Evolutionary conservation across 1,140 invertebrate genomes (phyloP).

Genomic region (Hycleus phaleratus): DNA sequence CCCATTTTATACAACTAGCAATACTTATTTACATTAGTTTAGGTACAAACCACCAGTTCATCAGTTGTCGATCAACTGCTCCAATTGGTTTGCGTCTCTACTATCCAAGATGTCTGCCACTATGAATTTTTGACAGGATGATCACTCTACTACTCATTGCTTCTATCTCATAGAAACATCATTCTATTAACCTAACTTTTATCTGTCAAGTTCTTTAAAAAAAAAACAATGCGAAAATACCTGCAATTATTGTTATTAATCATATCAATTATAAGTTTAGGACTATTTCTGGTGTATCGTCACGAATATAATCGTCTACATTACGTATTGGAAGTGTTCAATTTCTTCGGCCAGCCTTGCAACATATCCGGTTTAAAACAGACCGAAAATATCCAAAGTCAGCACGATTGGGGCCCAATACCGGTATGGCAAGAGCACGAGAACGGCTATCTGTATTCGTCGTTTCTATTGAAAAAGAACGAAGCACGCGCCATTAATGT

Average conservation of each 20-base stretch:
- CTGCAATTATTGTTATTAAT: slow-evolving; percentile 61
- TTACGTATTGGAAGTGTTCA: slow-evolving; percentile 67
- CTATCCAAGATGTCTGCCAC: too few relatives aligned
- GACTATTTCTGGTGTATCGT: slow-evolving; percentile 64
- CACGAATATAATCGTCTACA: slow-evolving; percentile 68
- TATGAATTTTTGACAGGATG: too few relatives aligned
- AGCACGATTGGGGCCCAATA: slow-evolving; percentile 37
- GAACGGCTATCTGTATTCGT: slow-evolving; percentile 47
- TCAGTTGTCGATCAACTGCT: too few relatives aligned
- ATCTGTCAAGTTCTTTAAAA: too few relatives aligned
- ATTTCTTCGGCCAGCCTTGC: slow-evolving; percentile 62
- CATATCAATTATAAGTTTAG: slow-evolving; percentile 55
- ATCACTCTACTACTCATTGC: too few relatives aligned
- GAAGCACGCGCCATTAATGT: slow-evolving; percentile 46
- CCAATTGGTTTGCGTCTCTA: too few relatives aligned
- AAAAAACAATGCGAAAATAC: slow-evolving; percentile 59
- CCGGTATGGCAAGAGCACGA: slow-evolving; percentile 40
- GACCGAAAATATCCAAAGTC: slow-evolving; percentile 40
- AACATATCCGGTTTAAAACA: slow-evolving; percentile 43
- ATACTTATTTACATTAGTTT: too few relatives aligned
- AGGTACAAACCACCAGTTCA: too few relatives aligned
- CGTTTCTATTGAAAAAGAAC: slow-evolving; percentile 45
- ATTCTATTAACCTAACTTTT: too few relatives aligned
- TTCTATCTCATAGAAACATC: too few relatives aligned
- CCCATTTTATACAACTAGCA: too few relatives aligned